Evolutionary conservation across 2,888 invertebrate species (phyloP), one percentile per base, ranked within the genome.

Genomic region (Chesias legatella): DNA sequence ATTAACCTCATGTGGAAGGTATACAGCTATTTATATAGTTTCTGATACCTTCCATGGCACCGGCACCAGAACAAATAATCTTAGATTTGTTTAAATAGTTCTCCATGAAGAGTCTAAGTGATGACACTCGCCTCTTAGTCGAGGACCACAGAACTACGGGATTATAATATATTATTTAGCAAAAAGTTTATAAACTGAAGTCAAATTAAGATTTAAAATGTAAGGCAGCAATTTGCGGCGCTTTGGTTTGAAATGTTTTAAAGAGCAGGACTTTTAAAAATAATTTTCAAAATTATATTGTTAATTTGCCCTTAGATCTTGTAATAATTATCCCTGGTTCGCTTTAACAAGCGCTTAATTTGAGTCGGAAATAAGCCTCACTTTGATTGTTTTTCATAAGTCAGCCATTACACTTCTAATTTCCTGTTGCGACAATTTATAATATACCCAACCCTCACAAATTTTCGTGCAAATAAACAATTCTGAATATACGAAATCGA

Each of bases 201-300:
- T 82, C 77, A 70, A 68, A 76, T 80, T 57, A 63, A 73, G 79
- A 81, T 81, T 80, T 78, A 81, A 80, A 79, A 81, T 80, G 79
- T 77, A 76, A 76, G 58, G 60, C 73, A 62, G 73, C 76, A 80
- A 83, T 80, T 83, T 83, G 76, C 75, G 70, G 73, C 63, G 76
- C 74, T 83, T 81, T 74, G 75, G 73, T 67, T 77, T 71, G 58
- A 17, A 17, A 64, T 55, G 63, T 64, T 72, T 71, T 67, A 76
- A 79, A 76, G 80, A 79, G 69, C 56, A 63, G 57, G 77, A 73
- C 75, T 74, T 78, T 80, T 73, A 68, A 77, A 79, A 76, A 76
- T 80, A 76, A 81, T 80, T 82, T 80, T 72, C 70, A 64, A 73
- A 83, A 79, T 83, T 77, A 79, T 78, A 76, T 79, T 78, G 76